Evolutionary conservation across 2,113 vertebrate genomes (phyloP).

Genomic region (Zosterops lateralis): DNA sequence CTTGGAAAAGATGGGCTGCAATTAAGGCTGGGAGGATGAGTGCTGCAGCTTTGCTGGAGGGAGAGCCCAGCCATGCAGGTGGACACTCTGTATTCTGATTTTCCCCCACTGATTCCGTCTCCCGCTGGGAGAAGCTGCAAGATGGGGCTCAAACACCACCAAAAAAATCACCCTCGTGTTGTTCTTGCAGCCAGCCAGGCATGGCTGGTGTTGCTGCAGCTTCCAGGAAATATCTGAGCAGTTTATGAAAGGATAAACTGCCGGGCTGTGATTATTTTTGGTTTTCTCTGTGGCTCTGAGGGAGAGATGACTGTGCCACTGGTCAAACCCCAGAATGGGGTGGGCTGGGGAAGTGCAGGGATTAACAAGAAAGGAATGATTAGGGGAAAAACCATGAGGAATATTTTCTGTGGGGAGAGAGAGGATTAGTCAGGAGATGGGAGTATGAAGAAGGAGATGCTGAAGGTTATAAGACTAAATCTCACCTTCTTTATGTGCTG

Average conservation of each 20-base stretch:
- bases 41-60: background rate
- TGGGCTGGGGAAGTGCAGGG: background rate
- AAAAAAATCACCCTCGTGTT: background rate
- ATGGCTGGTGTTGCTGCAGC: background rate
- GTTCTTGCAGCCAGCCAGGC: background rate
- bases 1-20: background rate
- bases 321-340: background rate
- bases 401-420: background rate
- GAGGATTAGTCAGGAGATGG: background rate
- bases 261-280: background rate
- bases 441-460: background rate
- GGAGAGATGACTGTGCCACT: background rate
- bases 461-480: background rate
- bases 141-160: background rate
- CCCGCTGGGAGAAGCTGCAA: background rate
- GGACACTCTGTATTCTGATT: background rate
- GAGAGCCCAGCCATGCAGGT: background rate
- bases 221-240: constrained; percentile 3
- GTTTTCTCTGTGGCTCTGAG: background rate
- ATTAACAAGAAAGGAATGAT: background rate
- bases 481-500: background rate
- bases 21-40: accelerated
- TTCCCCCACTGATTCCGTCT: background rate
- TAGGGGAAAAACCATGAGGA: background rate
- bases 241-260: background rate